Base-by-base conservation (phyloP, 2,797 vertebrate species). In the Nyctibius grandis region DNA sequence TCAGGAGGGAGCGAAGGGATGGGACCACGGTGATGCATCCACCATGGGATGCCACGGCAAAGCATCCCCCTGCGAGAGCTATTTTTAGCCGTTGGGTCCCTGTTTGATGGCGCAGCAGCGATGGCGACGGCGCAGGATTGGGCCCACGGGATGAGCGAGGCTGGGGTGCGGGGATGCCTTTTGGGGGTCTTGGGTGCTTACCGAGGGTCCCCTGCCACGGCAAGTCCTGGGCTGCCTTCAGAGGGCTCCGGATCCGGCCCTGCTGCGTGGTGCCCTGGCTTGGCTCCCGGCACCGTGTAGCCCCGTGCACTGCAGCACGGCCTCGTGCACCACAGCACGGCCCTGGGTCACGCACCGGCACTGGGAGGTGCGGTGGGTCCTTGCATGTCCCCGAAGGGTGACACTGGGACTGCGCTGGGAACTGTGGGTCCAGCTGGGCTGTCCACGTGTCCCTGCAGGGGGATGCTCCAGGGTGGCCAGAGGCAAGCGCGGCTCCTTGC, bases 91-190 rank as follows among this genome's bases (percentile, higher is more conserved):
- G 23, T n/a, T 7, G 81, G 93, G 78, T 93, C 91, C 96, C 97
- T 90, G 97, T n/a, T 96, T 95, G 97, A 94, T 96, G 95, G 91
- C 95, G 88, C 92, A 77, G 92, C 69, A 42, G 81, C 76, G 44
- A 96, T 96, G 83, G 82, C 88, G 50, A 94, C 85, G 76, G 81
- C 91, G 88, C 93, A 91, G 88, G 85, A 90, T 83, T 79, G 80
- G 84, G 54, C 83, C 92, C 31, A 1, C 2, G 73, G 95, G 94
- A 95, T 73, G 38, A 95, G 83, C 38, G 9, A 87, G 81, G 91
- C 42, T 2, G 6, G 61, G 34, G 34, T n/a, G 22, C 3, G 11
- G 15, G 45, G 54, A 45, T 45, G 44, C 15, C 22, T 1, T 0
- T 0, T n/a, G 48, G 54, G 85, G 48, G 19, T 74, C 54, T 61